Evolutionary conservation across 2,888 invertebrate species (phyloP), one percentile per base, ranked within the genome.

Genomic region (Neria commutata): DNA sequence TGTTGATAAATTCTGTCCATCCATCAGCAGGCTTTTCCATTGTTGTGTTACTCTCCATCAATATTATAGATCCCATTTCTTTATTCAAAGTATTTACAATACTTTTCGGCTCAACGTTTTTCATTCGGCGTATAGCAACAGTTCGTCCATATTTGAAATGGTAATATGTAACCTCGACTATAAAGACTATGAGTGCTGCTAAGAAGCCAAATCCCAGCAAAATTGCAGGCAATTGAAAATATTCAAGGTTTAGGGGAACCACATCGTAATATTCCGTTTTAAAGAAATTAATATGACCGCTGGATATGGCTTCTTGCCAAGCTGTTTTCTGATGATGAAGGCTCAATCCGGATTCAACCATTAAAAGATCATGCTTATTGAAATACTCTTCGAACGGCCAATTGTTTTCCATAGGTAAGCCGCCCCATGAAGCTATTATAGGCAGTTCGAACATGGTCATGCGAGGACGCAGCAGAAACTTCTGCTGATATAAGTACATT

Each of bases 401-500:
- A 16, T 67, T 64, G 24, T 66, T 54, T 8, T 46, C 54, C 42
- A 72, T 61, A 0, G 67, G 62, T 34, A 72, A 61, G 16, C 63
- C 68, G 10, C 51, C 58, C 25, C 60, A 56, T 24, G 67, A 48
- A 8, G 57, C 17, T 19, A 63, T 56, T 3, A 69, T 46, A 0
- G 67, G 56, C 2, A 65, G 19, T 1, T 56, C 6, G 14, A 68
- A 45, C 1, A 46, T 16, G 11, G 60, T 60, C 19, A 66, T 50
- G 1, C 57, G 50, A 1, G 68, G 68, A 16, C 54, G 58, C n/a
- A 45, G 46, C 34, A 68, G n/a, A 17, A 63, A 63, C 10, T 65
- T 68, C 34, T 71, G 70, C 34, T 70, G 71, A 40, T 71, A 67
- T 1, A 67, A 21, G 45, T 60, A 70, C 8, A 67, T 67, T 1